Percentiles rank a stretch among this genome's conserved stretches.
phyloP scores from a whole-genome alignment of 2,113 vertebrate genomes.

The Alexandromys fortis region DNA sequence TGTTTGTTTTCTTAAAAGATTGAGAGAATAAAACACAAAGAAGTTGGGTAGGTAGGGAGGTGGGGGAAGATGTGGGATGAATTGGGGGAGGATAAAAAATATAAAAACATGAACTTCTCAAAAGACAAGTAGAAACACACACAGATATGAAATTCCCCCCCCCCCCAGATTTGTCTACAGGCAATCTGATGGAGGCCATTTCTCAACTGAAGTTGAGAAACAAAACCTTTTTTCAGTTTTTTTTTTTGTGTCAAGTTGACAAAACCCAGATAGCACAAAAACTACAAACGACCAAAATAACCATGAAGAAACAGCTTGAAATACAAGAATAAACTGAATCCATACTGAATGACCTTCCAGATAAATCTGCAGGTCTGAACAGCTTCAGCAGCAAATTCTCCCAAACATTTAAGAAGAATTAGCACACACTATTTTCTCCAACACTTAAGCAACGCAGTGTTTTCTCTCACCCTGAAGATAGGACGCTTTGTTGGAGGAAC shows the following conservation, averaged over 20 bases:
- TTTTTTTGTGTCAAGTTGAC: not conserved
- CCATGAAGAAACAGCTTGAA: not conserved
- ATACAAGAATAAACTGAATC: not conserved
- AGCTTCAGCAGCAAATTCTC: not conserved
- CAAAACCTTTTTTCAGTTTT: not conserved
- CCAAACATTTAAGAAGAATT: conserved; percentile 3
- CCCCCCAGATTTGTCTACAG: not conserved
- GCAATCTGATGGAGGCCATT: not conserved
- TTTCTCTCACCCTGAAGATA: not conserved
- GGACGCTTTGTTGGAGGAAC: not conserved
- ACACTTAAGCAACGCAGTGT: not conserved
- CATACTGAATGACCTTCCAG: not conserved
- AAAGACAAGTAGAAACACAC: not conserved
- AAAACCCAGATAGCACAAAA: not conserved
- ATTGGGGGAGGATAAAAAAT: not conserved
- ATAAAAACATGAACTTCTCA: not conserved
- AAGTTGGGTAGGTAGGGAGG: not conserved
- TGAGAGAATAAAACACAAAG: not conserved
- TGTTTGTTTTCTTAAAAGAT: not conserved
- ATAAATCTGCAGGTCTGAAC: not conserved
- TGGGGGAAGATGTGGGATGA: not conserved
- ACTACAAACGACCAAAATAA: not conserved
- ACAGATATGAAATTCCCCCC: not conserved
- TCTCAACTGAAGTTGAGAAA: not conserved
- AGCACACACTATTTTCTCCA: not conserved